Evolutionary conservation across 2,888 invertebrate species (phyloP), one percentile per base, ranked within the genome.

Genomic region (Hydroisotoma schaefferi): DNA sequence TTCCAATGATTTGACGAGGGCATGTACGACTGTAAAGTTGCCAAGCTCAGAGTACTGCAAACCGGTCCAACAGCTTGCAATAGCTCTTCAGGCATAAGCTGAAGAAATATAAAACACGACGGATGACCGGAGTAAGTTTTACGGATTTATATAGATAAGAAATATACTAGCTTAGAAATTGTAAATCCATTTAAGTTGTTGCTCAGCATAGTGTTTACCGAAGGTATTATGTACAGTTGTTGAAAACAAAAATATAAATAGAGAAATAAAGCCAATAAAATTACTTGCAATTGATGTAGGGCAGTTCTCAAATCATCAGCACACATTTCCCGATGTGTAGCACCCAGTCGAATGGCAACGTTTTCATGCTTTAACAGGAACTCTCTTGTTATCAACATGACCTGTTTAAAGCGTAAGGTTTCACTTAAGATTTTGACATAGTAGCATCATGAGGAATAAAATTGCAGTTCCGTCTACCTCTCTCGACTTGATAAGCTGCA

Each of bases 11-110:
- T 79, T 56, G 82, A 80, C 51, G 79, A 78, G 5, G 92, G 92
- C 78, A 90, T 90, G 74, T 87, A 86, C 81, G 90, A 87, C 52
- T 87, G 86, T 59, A 91, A 81, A 75, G 88, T 88, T 29, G 90
- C 90, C 63, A 91, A 78, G 75, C 88, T 87, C 2, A 85, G 82
- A 1, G 87, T 87, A 22, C 85, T 84, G 73, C 90, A 89, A 18
- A 89, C 87, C 10, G 83, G 81, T 5, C 89, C 86, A 63, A 91
- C 76, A 25, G 86, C 85, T 22, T 81, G 80, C 38, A 86, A 84
- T 76, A 89, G 87, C 76, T 87, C 85, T 25, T 83, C 82, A 22
- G 85, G 82, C 29, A 87, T 83, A 69, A 84, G 84, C 90, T 90
- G 71, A n/a, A 78, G 48, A 60, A 29, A 53, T n/a, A n/a, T n/a